Conservation (phyloP, 2,797 vertebrate species). For the Melanogrammus aeglefinus region DNA sequence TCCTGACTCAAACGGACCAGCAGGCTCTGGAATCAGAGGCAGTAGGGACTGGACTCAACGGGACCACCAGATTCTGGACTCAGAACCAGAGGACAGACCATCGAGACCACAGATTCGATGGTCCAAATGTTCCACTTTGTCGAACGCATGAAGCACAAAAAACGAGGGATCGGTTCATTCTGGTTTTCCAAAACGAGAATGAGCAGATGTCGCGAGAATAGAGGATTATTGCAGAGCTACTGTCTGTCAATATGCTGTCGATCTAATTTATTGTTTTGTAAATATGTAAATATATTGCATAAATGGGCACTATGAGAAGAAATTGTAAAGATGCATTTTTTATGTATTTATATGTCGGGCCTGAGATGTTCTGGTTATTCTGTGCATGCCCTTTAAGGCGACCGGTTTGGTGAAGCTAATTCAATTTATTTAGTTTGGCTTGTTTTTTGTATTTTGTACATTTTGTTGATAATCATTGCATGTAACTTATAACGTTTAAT, state of each 20-base stretch:
- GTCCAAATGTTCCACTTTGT: constrained; percentile 40
- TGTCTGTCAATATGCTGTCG: constrained; percentile 59
- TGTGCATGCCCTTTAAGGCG: constrained; percentile 72
- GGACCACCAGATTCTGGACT: constrained; percentile 10
- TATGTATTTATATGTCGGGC: constrained; percentile 81
- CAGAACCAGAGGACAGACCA: constrained; percentile 8
- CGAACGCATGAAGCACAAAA: constrained; percentile 75
- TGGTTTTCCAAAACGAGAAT: constrained; percentile 45
- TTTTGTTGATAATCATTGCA: constrained; percentile 73
- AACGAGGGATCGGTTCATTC: constrained; percentile 50
- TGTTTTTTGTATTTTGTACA: constrained; percentile 64
- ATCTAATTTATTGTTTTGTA: constrained; percentile 81
- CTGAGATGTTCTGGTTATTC: constrained; percentile 68
- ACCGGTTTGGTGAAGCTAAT: constrained; percentile 56
- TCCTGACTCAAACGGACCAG: no score
- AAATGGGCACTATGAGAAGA: constrained; percentile 77
- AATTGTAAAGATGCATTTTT: constrained; percentile 76
- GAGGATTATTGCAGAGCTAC: constrained; percentile 40
- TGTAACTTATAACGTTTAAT: constrained; percentile 65
- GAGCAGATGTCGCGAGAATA: constrained; percentile 27
- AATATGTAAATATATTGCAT: constrained; percentile 79
- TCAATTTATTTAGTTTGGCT: constrained; percentile 2
- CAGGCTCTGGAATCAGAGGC: no score
- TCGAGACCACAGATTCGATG: background rate
- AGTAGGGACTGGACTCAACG: no score